Evolutionary conservation across 2,888 invertebrate species (phyloP), one percentile per base, ranked within the genome.

Genomic region (Ectemnius continuus): DNA sequence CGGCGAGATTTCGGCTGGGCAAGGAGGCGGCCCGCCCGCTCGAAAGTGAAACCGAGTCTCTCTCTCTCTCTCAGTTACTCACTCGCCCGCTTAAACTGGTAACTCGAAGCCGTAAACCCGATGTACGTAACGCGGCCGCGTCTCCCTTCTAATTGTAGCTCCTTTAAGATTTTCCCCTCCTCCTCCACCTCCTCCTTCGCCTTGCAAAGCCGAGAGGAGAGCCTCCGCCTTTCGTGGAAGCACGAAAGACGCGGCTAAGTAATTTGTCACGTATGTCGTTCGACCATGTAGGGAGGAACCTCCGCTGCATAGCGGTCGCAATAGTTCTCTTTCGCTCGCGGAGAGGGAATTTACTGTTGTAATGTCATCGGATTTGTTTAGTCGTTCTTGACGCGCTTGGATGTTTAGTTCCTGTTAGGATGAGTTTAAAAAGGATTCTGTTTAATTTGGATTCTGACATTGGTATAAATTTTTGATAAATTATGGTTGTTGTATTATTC

Each of bases 41-140:
- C 67, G 78, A 83, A 81, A 83, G 81, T 81, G 81, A 83, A 83
- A 83, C 76, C 73, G 70, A 63, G 47, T 23, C 23, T 23, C 23
- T 23, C 20, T 20, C 20, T 20, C 20, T 20, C 2, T 20, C 20
- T 20, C 20, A n/a, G n/a, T n/a, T n/a, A 2, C 20, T 20, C 23
- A 3, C 36, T 36, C 14, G 52, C 56, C 59, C 46, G 48, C 48
- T 67, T 58, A 23, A 60, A 28, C 14, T 56, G n/a, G 59, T 60
- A 73, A 62, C 76, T 67, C 45, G 63, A 3, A 66, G 69, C 69
- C 77, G 61, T 75, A 76, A 77, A 77, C 60, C 61, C 61, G 36
- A 36, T 36, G 36, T 23, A 62, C 62, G 62, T 23, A 56, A 64
- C 52, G 36, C 36, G 8, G 11, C 18, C 36, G 57, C 4, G 47